A percentile compares a stretch with the other conserved stretches of the same genome.
Evolutionary conservation across 2,113 vertebrate species (phyloP).

Genomic region (Nothoprocta pentlandii): DNA sequence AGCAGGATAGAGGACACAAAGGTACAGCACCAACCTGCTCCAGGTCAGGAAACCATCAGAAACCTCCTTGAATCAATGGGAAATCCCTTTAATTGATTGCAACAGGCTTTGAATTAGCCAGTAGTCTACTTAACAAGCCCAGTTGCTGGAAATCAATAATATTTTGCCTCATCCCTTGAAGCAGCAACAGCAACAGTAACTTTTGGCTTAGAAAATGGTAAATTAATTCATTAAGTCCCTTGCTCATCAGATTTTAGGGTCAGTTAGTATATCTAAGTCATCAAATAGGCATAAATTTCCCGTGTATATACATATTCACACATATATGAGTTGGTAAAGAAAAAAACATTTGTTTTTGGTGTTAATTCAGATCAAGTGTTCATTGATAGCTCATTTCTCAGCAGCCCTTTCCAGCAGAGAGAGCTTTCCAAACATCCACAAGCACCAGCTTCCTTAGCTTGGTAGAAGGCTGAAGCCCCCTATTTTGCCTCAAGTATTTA

Average conservation of each 20-base stretch:
- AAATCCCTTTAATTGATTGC: slow-evolving; percentile 46
- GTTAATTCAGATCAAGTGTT: slow-evolving; percentile 56
- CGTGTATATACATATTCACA: not conserved
- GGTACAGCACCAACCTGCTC: not conserved
- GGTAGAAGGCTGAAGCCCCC: not conserved
- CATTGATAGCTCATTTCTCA: slow-evolving; percentile 48
- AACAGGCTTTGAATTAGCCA: slow-evolving; percentile 42
- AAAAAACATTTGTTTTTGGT: slow-evolving; percentile 18
- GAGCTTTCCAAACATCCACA: not conserved
- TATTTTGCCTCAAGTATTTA: not conserved
- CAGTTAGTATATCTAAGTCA: not conserved
- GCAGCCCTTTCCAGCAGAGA: slow-evolving; percentile 37
- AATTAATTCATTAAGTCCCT: not conserved
- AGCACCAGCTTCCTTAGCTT: not conserved
- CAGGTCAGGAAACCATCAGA: slow-evolving; percentile 8
- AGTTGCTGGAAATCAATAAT: slow-evolving; percentile 49
- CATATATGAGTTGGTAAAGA: not conserved
- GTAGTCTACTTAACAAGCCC: slow-evolving; percentile 27
- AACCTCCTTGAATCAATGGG: not conserved
- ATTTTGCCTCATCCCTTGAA: slow-evolving; percentile 52
- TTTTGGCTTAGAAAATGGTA: not conserved
- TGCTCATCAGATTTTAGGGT: not conserved
- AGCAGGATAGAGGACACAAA: not conserved
- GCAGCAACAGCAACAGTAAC: not conserved
- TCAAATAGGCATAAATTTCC: not conserved